Evolutionary conservation across 2,113 vertebrate species (phyloP).

Genomic region (Mixornis gularis): DNA sequence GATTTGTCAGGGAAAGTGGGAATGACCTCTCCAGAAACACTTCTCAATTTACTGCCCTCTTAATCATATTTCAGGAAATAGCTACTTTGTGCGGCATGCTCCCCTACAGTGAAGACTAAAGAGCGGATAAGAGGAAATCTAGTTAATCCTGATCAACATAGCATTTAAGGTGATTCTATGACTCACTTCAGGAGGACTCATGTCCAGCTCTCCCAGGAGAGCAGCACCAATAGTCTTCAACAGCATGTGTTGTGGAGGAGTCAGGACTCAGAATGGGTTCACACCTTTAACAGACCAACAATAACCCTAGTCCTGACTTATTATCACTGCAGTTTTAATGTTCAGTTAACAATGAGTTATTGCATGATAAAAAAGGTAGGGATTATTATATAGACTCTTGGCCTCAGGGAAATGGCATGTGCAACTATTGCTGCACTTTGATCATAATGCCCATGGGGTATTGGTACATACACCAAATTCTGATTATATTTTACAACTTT

Average conservation of each 20-base stretch:
- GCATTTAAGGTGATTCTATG: neutral
- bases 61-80: slow-evolving; percentile 20
- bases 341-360: neutral
- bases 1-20: neutral
- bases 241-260: neutral
- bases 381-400: neutral
- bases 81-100: neutral
- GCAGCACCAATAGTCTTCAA: neutral
- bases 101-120: neutral
- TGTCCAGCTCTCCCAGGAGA: neutral
- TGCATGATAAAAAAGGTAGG: neutral
- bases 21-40: neutral
- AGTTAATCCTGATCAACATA: neutral
- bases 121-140: neutral
- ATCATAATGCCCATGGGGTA: neutral
- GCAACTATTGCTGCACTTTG: slow-evolving; percentile 16
- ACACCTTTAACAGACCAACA: neutral
- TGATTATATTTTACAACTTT: slow-evolving; percentile 43
- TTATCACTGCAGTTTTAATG: neutral
- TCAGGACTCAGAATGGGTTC: neutral
- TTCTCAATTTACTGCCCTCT: neutral
- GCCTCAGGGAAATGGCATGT: neutral
- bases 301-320: neutral
- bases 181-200: neutral
- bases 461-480: neutral